phyloP scores from a whole-genome alignment of 1,140 invertebrate genomes.

The Saxidomus purpurata region DNA sequence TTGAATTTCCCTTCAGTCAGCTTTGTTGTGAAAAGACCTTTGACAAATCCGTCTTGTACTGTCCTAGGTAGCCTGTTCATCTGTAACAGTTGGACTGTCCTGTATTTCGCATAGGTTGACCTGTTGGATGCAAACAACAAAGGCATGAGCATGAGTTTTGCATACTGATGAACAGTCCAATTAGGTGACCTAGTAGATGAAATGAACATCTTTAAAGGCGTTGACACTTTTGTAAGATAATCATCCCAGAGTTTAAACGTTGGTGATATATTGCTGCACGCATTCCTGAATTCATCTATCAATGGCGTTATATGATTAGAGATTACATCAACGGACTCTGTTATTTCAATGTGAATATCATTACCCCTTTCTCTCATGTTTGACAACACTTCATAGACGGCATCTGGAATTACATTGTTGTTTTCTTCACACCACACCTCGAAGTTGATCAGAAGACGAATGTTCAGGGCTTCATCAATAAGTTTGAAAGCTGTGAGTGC shows the following conservation, averaged over 20 bases:
- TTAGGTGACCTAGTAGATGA: background rate
- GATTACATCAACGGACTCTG: background rate
- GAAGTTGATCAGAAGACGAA: background rate
- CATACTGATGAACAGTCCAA: background rate
- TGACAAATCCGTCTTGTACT: background rate
- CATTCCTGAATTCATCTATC: conserved; percentile 7
- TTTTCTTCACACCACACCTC: background rate
- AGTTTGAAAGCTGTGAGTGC: conserved; percentile 8
- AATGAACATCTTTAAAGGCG: background rate
- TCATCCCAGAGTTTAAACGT: too few relatives aligned
- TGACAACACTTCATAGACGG: background rate
- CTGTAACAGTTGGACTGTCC: background rate
- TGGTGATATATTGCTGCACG: background rate
- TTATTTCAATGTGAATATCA: background rate
- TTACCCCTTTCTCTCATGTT: background rate
- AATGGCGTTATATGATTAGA: background rate
- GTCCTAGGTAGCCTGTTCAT: conserved; percentile 9
- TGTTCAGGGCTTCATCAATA: background rate
- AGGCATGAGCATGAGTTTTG: conserved; percentile 12
- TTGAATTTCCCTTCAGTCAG: conserved; percentile 32
- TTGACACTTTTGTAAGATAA: conserved; percentile 7
- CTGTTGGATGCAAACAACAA: conserved; percentile 30
- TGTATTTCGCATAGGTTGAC: conserved; percentile 5
- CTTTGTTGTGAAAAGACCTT: conserved; percentile 1
- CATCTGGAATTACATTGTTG: background rate